phyloP scores from a whole-genome alignment of 2,113 vertebrate species.

The Barbus barbus region DNA sequence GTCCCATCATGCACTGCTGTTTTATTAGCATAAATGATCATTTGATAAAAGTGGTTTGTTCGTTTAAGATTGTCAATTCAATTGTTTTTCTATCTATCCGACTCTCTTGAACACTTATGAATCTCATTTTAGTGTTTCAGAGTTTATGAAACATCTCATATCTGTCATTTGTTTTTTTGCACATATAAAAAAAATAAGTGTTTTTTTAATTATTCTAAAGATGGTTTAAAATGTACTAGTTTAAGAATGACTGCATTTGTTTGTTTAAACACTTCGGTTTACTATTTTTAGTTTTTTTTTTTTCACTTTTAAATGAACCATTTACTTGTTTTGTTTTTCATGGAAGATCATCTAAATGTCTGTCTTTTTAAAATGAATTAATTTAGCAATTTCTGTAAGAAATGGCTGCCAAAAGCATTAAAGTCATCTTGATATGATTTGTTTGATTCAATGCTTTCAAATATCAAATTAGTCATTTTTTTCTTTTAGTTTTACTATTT shows the following conservation, averaged over 20 bases:
- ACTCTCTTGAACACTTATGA: neutral
- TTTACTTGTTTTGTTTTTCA: neutral
- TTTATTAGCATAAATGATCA: neutral
- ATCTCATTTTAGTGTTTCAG: neutral
- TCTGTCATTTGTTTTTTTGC: neutral
- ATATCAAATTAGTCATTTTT: too few species aligned
- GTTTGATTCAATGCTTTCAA: neutral
- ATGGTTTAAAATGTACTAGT: neutral
- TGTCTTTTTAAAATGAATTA: neutral
- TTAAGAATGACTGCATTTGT: neutral
- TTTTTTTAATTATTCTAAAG: neutral
- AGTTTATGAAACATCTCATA: neutral
- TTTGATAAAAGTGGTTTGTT: neutral
- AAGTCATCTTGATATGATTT: neutral
- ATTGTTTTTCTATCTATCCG: too few species aligned
- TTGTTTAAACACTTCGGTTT: neutral
- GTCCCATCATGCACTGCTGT: neutral
- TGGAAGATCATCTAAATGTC: neutral
- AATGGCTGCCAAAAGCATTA: neutral
- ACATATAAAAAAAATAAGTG: too few species aligned
- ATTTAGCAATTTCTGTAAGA: neutral
- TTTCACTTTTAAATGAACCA: neutral
- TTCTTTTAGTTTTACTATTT: too few species aligned
- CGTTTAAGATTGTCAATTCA: too few species aligned
- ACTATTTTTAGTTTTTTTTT: neutral